These are phyloP conservation scores for Ceratotherium simum DNA, from an alignment of 2,113 vertebrate species.

Conservation along the genomic window DNA sequence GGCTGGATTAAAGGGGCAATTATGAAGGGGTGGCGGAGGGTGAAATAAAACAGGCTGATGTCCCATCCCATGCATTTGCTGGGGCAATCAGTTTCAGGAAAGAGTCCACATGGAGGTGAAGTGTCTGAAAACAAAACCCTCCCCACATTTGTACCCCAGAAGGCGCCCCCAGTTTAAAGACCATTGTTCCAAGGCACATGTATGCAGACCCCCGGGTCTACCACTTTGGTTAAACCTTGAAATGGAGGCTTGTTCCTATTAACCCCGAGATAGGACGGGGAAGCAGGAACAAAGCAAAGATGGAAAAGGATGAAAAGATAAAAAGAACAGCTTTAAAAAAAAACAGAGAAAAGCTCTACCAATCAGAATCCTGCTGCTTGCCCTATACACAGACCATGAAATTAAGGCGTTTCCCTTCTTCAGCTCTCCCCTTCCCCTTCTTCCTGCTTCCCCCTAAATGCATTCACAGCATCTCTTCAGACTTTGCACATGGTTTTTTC, in stretches of 20 bases:
- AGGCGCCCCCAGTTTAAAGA: neutral
- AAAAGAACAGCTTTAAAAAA: neutral
- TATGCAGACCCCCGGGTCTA: neutral
- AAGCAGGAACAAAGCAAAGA: neutral
- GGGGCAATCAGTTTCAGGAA: rapidly evolving
- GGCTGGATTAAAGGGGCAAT: neutral
- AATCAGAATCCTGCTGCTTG: neutral
- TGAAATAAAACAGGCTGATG: neutral
- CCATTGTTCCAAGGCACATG: rapidly evolving
- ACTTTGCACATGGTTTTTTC: too few relatives aligned
- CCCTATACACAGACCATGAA: neutral
- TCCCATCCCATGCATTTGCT: neutral
- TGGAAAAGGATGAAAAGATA: neutral
- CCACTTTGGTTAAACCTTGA: too few relatives aligned
- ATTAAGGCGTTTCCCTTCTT: neutral
- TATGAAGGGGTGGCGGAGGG: too few relatives aligned
- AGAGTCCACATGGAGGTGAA: rapidly evolving
- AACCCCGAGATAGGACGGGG: rapidly evolving
- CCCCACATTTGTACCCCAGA: too few relatives aligned
- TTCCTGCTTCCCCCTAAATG: neutral
- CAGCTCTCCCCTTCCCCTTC: rapidly evolving
- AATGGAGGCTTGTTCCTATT: neutral
- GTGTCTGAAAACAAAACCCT: neutral
- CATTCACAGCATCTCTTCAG: neutral
- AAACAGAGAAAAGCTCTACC: neutral